Percentiles rank a stretch among this genome's conserved stretches.
Evolutionary conservation across 1,140 invertebrate genomes (phyloP).

Genomic region (Nomia melanderi): DNA sequence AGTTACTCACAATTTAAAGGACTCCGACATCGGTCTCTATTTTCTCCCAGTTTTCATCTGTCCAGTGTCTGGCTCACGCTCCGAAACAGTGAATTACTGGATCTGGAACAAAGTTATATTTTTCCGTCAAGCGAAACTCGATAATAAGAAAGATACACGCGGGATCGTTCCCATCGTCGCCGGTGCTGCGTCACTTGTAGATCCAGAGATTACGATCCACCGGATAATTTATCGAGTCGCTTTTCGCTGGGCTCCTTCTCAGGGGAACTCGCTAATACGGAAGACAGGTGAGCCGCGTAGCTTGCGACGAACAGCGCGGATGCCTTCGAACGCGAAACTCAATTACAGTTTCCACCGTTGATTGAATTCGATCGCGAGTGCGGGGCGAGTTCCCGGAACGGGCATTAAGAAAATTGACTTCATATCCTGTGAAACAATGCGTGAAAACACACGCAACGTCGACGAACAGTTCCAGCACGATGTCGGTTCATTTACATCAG

Average conservation of each 20-base stretch:
- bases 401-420: background rate
- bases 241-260: background rate
- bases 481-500: too few relatives aligned
- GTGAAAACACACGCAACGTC: too few relatives aligned
- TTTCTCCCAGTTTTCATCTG: too few relatives aligned
- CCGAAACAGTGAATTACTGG: too few relatives aligned
- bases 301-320: background rate
- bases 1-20: too few relatives aligned
- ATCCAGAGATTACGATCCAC: background rate
- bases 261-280: background rate
- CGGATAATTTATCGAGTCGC: background rate
- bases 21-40: too few relatives aligned
- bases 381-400: background rate
- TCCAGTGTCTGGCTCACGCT: too few relatives aligned
- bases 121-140: background rate
- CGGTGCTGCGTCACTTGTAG: background rate
- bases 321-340: constrained; percentile 15
- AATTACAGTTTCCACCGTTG: constrained; percentile 18
- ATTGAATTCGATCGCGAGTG: constrained; percentile 15
- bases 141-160: too few relatives aligned
- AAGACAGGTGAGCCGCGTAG: background rate
- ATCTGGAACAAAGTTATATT: too few relatives aligned
- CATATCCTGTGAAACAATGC: background rate
- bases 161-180: too few relatives aligned
- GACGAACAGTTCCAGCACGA: too few relatives aligned